Evolutionary conservation across 2,113 vertebrate genomes (phyloP).

Genomic region (Dicerorhinus sumatrensis): DNA sequence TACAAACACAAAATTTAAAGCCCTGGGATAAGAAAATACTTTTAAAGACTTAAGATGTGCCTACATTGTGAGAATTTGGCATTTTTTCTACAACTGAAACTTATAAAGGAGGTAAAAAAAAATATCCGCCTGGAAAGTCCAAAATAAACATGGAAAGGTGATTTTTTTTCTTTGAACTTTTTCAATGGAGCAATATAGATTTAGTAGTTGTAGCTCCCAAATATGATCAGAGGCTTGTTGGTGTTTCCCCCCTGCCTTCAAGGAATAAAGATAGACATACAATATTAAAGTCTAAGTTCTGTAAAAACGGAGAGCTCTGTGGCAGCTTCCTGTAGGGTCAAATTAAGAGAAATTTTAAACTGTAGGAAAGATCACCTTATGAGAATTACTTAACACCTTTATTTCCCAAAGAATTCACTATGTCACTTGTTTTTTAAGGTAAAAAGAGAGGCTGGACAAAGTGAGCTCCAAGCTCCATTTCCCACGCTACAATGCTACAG

Average conservation of each 20-base stretch:
- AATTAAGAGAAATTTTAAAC: not conserved
- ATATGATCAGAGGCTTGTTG: not conserved
- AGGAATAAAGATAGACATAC: not conserved
- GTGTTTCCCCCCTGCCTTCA: not conserved
- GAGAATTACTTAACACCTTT: conserved; percentile 6
- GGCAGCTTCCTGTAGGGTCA: not conserved
- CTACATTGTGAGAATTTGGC: not conserved
- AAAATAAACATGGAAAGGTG: conserved; percentile 6
- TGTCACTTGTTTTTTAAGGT: conserved; percentile 1
- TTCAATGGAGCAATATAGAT: not conserved
- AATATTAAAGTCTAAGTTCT: not conserved
- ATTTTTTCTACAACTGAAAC: not conserved
- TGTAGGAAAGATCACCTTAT: not conserved
- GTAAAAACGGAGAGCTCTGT: not conserved
- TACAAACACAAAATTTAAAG: not conserved
- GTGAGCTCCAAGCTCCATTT: not conserved
- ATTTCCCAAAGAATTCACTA: not conserved
- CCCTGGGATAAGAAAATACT: not conserved
- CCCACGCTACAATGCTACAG: not conserved
- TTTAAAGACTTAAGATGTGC: not conserved
- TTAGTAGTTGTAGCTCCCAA: not conserved
- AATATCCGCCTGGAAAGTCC: not conserved
- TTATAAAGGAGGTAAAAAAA: not conserved
- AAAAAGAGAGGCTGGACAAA: not conserved
- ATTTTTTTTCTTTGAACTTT: not conserved